Conservation (phyloP, 2,888 invertebrate species). For the Deilephila elpenor region DNA sequence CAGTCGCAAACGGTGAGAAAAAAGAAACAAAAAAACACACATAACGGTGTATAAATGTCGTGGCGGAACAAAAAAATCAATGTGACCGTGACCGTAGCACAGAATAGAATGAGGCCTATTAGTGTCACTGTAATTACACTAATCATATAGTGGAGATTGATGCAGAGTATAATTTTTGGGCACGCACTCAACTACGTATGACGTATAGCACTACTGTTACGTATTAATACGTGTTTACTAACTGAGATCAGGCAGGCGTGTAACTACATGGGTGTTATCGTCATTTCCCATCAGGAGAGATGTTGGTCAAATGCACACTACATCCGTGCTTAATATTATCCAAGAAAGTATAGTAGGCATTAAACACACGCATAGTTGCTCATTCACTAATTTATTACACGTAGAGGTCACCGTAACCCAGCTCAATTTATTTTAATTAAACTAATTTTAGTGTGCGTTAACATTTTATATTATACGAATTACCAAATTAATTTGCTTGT, state of each 20-base stretch:
- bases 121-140: constrained; percentile 67
- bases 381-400: no score
- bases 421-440: no score
- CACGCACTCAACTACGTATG: constrained; percentile 6
- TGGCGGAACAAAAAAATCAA: constrained; percentile 58
- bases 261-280: no score
- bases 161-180: constrained; percentile 15
- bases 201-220: constrained; percentile 12
- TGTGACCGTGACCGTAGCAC: constrained; percentile 55
- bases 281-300: no score
- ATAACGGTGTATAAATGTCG: constrained; percentile 53
- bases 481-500: no score
- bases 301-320: no score
- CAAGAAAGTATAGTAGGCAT: no score
- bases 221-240: constrained; percentile 6
- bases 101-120: constrained; percentile 58
- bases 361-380: no score
- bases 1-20: constrained; percentile 46
- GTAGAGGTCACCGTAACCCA: no score
- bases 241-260: not conserved
- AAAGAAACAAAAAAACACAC: constrained; percentile 53
- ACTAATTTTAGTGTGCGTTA: no score
- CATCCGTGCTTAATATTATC: no score
- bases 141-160: constrained; percentile 11
- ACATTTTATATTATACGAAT: no score